Conservation (phyloP, 1,140 invertebrate genomes). For the Bradysia coprophila region DNA sequence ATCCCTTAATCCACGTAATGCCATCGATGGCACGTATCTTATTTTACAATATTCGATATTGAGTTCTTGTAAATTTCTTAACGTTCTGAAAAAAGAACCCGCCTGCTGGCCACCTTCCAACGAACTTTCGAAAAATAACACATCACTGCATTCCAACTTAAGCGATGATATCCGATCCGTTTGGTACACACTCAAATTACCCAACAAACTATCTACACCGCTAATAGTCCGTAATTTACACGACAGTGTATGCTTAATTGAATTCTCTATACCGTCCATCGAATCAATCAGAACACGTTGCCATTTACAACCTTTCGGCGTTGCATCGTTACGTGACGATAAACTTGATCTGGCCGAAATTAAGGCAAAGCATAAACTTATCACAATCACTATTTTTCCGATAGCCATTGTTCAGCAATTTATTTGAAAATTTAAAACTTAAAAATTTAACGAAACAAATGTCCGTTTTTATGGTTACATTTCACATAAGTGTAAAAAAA, state of each 20-base stretch:
- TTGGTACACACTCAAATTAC: conserved; percentile 40
- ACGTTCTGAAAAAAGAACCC: conserved; percentile 39
- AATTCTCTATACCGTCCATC: conserved; percentile 27
- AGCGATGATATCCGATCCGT: conserved; percentile 46
- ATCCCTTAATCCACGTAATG: conserved; percentile 42
- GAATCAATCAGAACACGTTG: conserved; percentile 31
- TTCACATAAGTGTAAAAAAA: too few relatives aligned
- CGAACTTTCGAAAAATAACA: conserved; percentile 58
- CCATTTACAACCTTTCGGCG: conserved; percentile 48
- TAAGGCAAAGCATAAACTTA: too few relatives aligned
- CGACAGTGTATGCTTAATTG: conserved; percentile 24
- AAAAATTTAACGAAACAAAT: too few relatives aligned
- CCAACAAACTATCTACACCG: conserved; percentile 44
- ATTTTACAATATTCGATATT: conserved; percentile 64
- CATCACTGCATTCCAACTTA: conserved; percentile 57
- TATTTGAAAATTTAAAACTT: too few relatives aligned
- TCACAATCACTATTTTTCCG: too few relatives aligned
- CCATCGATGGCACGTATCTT: conserved; percentile 44
- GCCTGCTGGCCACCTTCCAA: conserved; percentile 34
- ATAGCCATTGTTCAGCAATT: too few relatives aligned
- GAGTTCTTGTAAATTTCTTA: conserved; percentile 32
- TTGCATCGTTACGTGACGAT: conserved; percentile 29
- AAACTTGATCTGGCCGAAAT: conserved; percentile 10
- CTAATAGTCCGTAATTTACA: conserved; percentile 53
- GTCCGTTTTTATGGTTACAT: too few relatives aligned